Percentiles rank a stretch among this genome's conserved stretches.
phyloP scores from a whole-genome alignment of 2,888 invertebrate species.

The Chrysomela aeneicollis region DNA sequence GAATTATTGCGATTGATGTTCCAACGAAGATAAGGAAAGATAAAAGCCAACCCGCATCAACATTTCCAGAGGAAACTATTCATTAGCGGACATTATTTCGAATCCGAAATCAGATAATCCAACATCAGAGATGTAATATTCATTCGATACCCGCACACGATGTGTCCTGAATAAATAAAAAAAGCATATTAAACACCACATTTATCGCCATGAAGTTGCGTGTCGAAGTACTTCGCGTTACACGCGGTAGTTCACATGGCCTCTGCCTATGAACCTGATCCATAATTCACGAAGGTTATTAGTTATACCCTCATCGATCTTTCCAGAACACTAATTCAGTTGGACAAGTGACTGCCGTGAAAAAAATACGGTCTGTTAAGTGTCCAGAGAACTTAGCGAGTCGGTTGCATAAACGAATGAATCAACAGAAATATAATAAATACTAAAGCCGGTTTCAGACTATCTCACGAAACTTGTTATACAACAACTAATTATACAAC shows the following conservation, averaged over 20 bases:
- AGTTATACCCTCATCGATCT: slow-evolving; percentile 49
- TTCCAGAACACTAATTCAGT: not conserved
- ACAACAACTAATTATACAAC: no score
- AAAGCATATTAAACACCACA: slow-evolving; percentile 19
- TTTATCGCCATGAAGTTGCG: slow-evolving; percentile 40
- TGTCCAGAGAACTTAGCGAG: no score
- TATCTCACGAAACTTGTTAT: no score
- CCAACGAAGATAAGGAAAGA: not conserved
- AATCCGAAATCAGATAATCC: slow-evolving; percentile 20
- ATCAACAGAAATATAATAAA: no score
- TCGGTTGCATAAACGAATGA: no score
- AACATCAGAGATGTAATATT: slow-evolving; percentile 16
- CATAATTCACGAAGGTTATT: slow-evolving; percentile 52
- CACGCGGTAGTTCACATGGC: slow-evolving; percentile 51
- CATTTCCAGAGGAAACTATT: not conserved
- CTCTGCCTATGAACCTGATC: slow-evolving; percentile 45
- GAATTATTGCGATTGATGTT: not conserved
- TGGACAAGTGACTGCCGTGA: not conserved
- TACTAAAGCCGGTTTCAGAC: no score
- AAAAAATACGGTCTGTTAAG: not conserved
- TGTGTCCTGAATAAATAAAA: slow-evolving; percentile 10
- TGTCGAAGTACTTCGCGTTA: slow-evolving; percentile 40
- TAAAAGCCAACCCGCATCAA: not conserved
- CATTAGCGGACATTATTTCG: slow-evolving; percentile 15
- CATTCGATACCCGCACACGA: slow-evolving; percentile 18